Conservation (phyloP, 2,888 invertebrate genomes). For the Eristalis pertinax region DNA sequence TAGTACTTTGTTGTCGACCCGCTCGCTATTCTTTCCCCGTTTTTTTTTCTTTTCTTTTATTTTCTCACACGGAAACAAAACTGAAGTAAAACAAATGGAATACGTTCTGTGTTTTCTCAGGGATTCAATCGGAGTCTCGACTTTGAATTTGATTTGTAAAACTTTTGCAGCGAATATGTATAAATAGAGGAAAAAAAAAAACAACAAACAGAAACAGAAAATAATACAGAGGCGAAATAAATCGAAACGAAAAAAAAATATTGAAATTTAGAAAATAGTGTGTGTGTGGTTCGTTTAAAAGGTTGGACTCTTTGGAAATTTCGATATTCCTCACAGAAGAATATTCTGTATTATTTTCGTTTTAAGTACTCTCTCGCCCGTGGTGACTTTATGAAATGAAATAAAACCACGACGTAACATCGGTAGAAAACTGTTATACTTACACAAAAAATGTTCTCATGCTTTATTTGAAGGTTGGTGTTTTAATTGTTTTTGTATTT, state of each 20-base stretch:
- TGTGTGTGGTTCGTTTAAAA: constrained; percentile 45
- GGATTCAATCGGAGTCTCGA: not conserved
- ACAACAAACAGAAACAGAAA: constrained; percentile 53
- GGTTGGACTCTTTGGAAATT: constrained; percentile 42
- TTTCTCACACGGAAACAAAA: not conserved
- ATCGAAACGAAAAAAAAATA: constrained; percentile 2
- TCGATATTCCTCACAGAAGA: constrained; percentile 55
- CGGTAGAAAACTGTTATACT: constrained; percentile 70
- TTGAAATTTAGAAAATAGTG: constrained; percentile 1
- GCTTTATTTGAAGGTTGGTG: constrained; percentile 69
- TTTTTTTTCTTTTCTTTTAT: constrained; percentile 9
- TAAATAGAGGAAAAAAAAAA: not conserved
- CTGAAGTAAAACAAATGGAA: constrained; percentile 21
- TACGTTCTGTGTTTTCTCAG: constrained; percentile 1
- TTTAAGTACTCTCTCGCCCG: constrained; percentile 73
- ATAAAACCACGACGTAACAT: constrained; percentile 73
- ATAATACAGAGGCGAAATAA: constrained; percentile 60
- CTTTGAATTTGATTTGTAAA: not conserved
- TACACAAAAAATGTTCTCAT: constrained; percentile 60
- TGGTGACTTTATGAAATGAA: constrained; percentile 73
- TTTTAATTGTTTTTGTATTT: constrained; percentile 64
- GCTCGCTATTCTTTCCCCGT: not conserved
- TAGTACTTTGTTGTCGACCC: constrained; percentile 4
- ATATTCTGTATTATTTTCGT: constrained; percentile 68
- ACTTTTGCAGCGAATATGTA: constrained; percentile 3